Conservation (phyloP, 2,797 vertebrate species). For the Aplochiton taeniatus region DNA sequence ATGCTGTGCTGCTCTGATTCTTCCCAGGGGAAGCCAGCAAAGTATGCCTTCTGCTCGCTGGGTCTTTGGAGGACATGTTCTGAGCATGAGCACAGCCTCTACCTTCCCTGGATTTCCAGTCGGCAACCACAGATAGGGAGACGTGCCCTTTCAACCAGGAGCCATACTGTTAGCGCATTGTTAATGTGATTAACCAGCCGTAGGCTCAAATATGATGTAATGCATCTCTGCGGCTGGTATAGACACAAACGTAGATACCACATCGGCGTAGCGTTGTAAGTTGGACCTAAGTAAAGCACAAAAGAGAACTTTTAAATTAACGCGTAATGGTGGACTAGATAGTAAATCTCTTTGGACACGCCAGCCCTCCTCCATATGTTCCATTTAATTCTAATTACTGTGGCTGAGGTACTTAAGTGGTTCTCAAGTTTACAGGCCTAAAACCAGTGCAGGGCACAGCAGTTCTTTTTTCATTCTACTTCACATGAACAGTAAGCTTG, state of each 20-base stretch:
- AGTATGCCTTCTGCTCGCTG: slow-evolving; percentile 22
- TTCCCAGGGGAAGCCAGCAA: slow-evolving; percentile 45
- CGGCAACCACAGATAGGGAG: slow-evolving; percentile 38
- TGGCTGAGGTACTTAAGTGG: slow-evolving; percentile 62
- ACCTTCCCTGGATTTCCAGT: slow-evolving; percentile 33
- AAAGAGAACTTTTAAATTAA: slow-evolving; percentile 69
- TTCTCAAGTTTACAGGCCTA: slow-evolving; percentile 66
- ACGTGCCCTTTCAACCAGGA: slow-evolving; percentile 64
- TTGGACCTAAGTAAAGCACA: slow-evolving; percentile 56
- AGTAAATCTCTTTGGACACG: slow-evolving; percentile 75
- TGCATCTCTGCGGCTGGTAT: slow-evolving; percentile 68
- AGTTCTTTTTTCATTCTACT: too few relatives aligned
- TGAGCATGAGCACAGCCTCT: slow-evolving; percentile 29
- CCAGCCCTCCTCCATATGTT: slow-evolving; percentile 64
- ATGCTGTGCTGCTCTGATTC: slow-evolving; percentile 27
- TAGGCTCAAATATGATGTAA: slow-evolving; percentile 76
- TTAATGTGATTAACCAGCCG: slow-evolving; percentile 75
- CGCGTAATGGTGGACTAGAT: slow-evolving; percentile 70
- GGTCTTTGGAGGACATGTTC: slow-evolving; percentile 22
- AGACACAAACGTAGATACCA: slow-evolving; percentile 60
- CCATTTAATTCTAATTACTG: slow-evolving; percentile 78
- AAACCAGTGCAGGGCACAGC: too few relatives aligned
- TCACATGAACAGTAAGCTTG: too few relatives aligned
- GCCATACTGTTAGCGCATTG: slow-evolving; percentile 40
- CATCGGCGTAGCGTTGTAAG: slow-evolving; percentile 68